Conservation (phyloP, 2,888 invertebrate species). For the Aradus depressus region DNA sequence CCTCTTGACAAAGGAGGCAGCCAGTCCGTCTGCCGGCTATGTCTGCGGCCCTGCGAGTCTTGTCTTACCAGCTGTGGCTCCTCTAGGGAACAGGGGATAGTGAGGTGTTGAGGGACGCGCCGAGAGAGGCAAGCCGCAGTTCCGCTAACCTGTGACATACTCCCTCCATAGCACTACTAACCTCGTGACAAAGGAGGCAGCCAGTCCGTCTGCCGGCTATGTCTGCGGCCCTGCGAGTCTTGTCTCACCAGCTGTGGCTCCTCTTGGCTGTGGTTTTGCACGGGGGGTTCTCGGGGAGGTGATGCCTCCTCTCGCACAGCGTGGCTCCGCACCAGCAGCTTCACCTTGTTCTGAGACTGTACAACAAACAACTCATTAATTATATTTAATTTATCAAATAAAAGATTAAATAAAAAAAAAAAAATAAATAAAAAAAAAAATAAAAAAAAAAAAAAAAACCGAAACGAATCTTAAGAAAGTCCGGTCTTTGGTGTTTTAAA, state of each 20-base stretch:
- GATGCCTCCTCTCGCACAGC: slow-evolving; percentile 75
- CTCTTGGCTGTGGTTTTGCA: not conserved
- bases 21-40: no score
- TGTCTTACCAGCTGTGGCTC: not conserved
- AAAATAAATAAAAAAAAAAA: slow-evolving; percentile 2
- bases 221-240: not conserved
- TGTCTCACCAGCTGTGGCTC: not conserved
- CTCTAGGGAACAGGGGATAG: no score
- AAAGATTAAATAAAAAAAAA: not conserved
- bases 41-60: not conserved
- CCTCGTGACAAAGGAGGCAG: slow-evolving; percentile 11
- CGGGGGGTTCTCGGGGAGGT: slow-evolving; percentile 38
- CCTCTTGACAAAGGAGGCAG: slow-evolving; percentile 11
- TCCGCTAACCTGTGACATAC: no score
- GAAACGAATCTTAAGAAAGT: no score
- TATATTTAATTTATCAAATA: not conserved
- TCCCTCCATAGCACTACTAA: no score
- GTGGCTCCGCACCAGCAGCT: slow-evolving; percentile 76
- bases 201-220: slow-evolving; percentile 1
- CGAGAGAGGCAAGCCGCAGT: no score
- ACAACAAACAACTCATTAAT: slow-evolving; percentile 8
- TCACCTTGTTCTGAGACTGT: slow-evolving; percentile 57
- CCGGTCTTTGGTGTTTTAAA: no score
- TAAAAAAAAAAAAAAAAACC: no score
- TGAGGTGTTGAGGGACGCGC: no score